Conservation (phyloP, 2,888 invertebrate species). For the Drymonia ruficornis region DNA sequence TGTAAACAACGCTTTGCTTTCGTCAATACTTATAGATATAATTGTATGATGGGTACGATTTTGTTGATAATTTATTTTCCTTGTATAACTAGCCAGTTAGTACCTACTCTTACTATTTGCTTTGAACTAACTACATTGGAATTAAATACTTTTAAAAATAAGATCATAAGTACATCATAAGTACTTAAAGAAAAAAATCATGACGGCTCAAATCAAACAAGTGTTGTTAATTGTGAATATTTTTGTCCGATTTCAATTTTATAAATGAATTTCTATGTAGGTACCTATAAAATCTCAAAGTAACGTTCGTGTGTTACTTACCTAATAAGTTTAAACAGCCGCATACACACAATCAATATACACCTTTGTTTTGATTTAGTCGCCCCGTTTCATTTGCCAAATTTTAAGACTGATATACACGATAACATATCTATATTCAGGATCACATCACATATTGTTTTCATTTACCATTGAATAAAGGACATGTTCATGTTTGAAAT, state of each 20-base stretch:
- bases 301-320: conserved; percentile 28
- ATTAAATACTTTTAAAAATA: no score
- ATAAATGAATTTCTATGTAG: background rate
- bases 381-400: conserved; percentile 47
- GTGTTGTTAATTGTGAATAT: conserved; percentile 17
- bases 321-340: conserved; percentile 52
- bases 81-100: no score
- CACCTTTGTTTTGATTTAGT: conserved; percentile 72
- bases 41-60: no score
- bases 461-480: conserved; percentile 6
- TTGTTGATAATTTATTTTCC: no score
- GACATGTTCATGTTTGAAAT: background rate
- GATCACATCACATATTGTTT: conserved; percentile 31
- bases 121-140: no score
- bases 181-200: background rate
- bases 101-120: no score
- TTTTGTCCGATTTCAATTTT: background rate
- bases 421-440: conserved; percentile 14
- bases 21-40: no score
- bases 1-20: no score
- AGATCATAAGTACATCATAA: background rate
- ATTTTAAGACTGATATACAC: conserved; percentile 29
- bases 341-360: conserved; percentile 69
- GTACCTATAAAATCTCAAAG: background rate
- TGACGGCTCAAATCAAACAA: conserved; percentile 25